Evolutionary conservation across 2,113 vertebrate species (phyloP).

Genomic region (Collichthys lucidus): DNA sequence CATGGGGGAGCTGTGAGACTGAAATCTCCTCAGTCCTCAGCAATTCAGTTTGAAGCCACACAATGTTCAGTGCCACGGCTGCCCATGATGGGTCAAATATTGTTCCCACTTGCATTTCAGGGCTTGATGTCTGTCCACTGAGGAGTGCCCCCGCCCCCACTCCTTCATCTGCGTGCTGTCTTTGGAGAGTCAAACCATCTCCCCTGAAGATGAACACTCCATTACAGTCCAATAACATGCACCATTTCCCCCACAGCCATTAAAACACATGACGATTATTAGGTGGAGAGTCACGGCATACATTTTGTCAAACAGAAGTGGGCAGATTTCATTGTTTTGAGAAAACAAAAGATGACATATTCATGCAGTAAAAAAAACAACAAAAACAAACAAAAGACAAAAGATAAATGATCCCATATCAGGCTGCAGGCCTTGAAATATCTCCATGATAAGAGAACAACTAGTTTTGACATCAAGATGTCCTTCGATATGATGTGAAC

Average conservation of each 20-base stretch:
- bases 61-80: constrained; percentile 6
- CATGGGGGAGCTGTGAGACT: constrained; percentile 58
- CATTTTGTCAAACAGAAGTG: constrained; percentile 29
- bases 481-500: constrained; percentile 1
- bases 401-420: constrained; percentile 45
- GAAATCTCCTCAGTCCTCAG: constrained; percentile 30
- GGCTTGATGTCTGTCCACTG: constrained; percentile 8
- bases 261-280: constrained; percentile 37
- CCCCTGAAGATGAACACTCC: not conserved
- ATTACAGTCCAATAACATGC: constrained; percentile 59
- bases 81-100: not conserved
- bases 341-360: constrained; percentile 33
- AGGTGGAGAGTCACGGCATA: constrained; percentile 31
- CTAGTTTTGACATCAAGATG: constrained; percentile 57
- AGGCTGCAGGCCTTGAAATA: constrained; percentile 52
- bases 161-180: constrained; percentile 1
- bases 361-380: constrained; percentile 66
- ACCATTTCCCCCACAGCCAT: constrained; percentile 44
- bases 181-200: constrained; percentile 23
- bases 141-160: not conserved
- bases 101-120: constrained; percentile 33
- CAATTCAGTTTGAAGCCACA: constrained; percentile 46
- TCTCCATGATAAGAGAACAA: constrained; percentile 24
- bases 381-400: constrained; percentile 14
- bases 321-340: constrained; percentile 24